Evolutionary conservation across 2,888 invertebrate genomes (phyloP), one percentile per base, ranked within the genome.

Genomic region (Epirrhoe tristata): DNA sequence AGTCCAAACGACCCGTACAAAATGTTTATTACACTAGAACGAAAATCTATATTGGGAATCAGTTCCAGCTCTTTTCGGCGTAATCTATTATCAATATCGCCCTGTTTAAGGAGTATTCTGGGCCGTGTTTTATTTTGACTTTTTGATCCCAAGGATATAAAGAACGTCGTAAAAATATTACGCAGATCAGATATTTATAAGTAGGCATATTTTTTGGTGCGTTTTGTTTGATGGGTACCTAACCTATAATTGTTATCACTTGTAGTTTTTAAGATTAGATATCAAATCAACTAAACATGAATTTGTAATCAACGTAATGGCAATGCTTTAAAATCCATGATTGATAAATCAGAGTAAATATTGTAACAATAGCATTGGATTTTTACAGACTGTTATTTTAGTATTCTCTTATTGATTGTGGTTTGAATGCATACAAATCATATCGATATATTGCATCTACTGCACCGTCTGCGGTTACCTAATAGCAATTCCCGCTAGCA

Each of bases 1-100:
- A 87, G 75, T 84, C 81, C 87, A 86, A 90, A 89, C 87, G 89
- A 86, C 81, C 83, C 85, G 88, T 73, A 79, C 74, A 66, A 82
- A 88, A 89, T 86, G 84, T 84, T 86, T 83, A 86, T 85, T 85
- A 83, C 79, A 78, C 78, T 78, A 78, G 77, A 74, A 77, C 76
- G 77, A 78, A 78, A 79, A 76, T 81, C 76, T 81, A 77, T 81
- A 80, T 78, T 73, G 77, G 77, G 78, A 70, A 76, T 79, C 72
- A 75, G 74, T 78, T 74, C 77, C 54, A 67, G 71, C 66, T 75
- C 74, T 80, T 82, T 81, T 76, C 76, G 70, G 72, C 72, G 58
- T 52, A 73, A 69, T 72, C 62, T 70, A 69, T 68, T 76, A 71
- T 74, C 72, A 67, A 63, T 71, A 66, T 61, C 48, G 56, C 48